phyloP scores from a whole-genome alignment of 2,888 invertebrate genomes.

The Holacanthella duospinosa region DNA sequence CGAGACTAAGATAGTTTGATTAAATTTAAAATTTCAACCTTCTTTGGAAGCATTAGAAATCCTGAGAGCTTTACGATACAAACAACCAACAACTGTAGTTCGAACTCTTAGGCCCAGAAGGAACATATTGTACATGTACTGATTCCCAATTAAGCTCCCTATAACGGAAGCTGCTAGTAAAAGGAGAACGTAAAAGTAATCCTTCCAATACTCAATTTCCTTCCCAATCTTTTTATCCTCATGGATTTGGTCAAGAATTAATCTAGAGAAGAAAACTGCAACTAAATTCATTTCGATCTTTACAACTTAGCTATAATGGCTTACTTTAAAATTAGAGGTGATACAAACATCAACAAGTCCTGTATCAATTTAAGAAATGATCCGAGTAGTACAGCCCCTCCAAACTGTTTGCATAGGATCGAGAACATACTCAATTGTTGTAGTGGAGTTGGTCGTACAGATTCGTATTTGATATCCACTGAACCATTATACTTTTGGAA shows the following conservation, averaged over 20 bases:
- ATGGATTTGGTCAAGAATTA: conserved; percentile 57
- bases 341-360: conserved; percentile 75
- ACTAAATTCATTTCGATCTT: background rate
- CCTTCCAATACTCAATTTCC: conserved; percentile 63
- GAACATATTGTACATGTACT: conserved; percentile 86
- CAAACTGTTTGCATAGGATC: conserved; percentile 75
- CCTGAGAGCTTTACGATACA: conserved; percentile 62
- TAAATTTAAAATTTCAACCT: conserved; percentile 6
- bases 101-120: conserved; percentile 80
- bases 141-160: conserved; percentile 65
- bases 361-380: conserved; percentile 68
- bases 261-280: conserved; percentile 18
- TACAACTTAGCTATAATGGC: conserved; percentile 20
- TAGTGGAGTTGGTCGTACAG: background rate
- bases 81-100: conserved; percentile 76
- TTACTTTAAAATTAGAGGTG: conserved; percentile 79
- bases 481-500: conserved; percentile 1
- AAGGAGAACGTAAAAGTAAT: conserved; percentile 66
- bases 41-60: conserved; percentile 6
- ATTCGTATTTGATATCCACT: background rate
- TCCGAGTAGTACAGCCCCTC: conserved; percentile 73
- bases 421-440: conserved; percentile 68
- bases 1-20: background rate
- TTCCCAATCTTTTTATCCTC: conserved; percentile 45
- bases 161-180: conserved; percentile 56